Percentiles rank a stretch among this genome's conserved stretches.
Conservation (phyloP, 2,888 invertebrate genomes). For the Sinelater perroti region DNA sequence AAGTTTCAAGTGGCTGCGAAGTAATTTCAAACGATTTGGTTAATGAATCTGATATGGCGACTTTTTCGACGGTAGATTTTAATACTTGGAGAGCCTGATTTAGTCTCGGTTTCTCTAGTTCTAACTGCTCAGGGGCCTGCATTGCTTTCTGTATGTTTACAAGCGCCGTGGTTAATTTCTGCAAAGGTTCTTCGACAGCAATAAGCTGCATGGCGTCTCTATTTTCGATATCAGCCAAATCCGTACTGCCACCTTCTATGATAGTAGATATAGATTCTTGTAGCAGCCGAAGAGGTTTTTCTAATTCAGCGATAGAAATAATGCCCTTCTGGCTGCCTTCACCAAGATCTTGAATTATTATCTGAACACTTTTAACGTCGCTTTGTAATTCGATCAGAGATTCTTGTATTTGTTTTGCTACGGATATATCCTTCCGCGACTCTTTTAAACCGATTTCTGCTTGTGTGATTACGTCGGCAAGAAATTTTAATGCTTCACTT, state of each 20-base stretch:
- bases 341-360: neutral
- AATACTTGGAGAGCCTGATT: slow-evolving; percentile 31
- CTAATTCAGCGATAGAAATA: slow-evolving; percentile 1
- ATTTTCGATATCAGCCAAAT: slow-evolving; percentile 21
- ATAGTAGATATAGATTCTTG: slow-evolving; percentile 4
- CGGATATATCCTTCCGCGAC: slow-evolving; percentile 2
- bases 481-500: neutral
- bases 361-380: neutral
- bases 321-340: slow-evolving; percentile 4
- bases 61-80: slow-evolving; percentile 32
- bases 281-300: slow-evolving; percentile 8
- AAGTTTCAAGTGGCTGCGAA: slow-evolving; percentile 40
- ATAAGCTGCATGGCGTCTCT: slow-evolving; percentile 13
- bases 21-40: slow-evolving; percentile 27
- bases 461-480: neutral
- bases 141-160: slow-evolving; percentile 32
- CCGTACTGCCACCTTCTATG: neutral
- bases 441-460: neutral
- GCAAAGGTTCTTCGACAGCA: slow-evolving; percentile 20
- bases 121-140: slow-evolving; percentile 36
- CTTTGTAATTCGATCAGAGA: neutral
- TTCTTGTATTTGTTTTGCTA: neutral
- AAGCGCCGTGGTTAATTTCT: slow-evolving; percentile 36
- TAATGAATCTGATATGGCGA: neutral
- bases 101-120: slow-evolving; percentile 31